Evolutionary conservation across 2,797 vertebrate genomes (phyloP).

Genomic region (Pelobates cultripes): DNA sequence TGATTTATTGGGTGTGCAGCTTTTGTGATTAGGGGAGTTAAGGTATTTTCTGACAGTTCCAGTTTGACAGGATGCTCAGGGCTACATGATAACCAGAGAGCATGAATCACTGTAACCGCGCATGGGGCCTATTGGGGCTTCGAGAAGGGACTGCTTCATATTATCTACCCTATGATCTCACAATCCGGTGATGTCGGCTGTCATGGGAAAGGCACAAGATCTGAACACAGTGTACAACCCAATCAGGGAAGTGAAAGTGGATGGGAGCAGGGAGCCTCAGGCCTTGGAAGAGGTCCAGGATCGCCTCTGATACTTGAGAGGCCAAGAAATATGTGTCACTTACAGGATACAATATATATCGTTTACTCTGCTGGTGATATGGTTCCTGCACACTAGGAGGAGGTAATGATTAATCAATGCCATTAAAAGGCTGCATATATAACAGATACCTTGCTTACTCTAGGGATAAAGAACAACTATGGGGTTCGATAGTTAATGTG

Average conservation of each 20-base stretch:
- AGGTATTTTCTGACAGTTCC: not conserved
- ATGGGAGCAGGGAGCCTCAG: not conserved
- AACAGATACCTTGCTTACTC: no score
- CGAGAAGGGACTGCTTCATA: not conserved
- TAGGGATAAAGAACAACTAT: no score
- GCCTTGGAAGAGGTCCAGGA: not conserved
- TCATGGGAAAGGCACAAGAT: not conserved
- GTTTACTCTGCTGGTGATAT: not conserved
- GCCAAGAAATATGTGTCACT: not conserved
- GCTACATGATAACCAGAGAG: not conserved
- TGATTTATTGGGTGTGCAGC: not conserved
- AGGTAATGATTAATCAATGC: no score
- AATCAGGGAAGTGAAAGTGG: not conserved
- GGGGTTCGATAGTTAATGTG: no score
- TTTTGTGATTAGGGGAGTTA: not conserved
- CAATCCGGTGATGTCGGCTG: not conserved
- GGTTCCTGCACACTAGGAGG: not conserved
- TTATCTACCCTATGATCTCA: slow-evolving; percentile 3
- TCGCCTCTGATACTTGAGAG: not conserved
- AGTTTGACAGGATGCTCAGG: not conserved
- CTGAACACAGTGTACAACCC: not conserved
- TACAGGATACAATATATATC: not conserved
- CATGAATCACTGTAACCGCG: not conserved
- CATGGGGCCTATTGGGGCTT: not conserved
- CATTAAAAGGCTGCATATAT: no score